phyloP scores from a whole-genome alignment of 2,888 invertebrate species.

The Drosophila fulvimacula region DNA sequence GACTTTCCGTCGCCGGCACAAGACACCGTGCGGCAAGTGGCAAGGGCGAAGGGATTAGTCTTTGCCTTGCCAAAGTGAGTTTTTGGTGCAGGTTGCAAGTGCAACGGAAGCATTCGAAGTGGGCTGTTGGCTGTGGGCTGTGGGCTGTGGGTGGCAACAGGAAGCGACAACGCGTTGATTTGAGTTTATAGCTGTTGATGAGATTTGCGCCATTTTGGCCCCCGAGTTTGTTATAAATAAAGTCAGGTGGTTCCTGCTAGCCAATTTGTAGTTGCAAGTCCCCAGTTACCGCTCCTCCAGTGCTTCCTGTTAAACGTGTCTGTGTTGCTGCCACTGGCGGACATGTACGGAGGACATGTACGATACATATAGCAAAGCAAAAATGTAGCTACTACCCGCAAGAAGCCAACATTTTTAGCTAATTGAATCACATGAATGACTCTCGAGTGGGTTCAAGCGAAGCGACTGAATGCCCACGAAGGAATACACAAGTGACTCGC shows the following conservation, averaged over 20 bases:
- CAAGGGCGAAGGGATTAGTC: constrained; percentile 28
- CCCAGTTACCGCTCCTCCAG: constrained; percentile 18
- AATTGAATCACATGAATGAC: constrained; percentile 61
- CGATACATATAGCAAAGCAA: constrained; percentile 35
- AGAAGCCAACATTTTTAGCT: constrained; percentile 29
- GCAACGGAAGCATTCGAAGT: constrained; percentile 24
- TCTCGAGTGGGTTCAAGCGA: constrained; percentile 39
- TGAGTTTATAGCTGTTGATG: constrained; percentile 64
- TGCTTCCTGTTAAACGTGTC: constrained; percentile 23
- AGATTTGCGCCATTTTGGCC: constrained; percentile 55
- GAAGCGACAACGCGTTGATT: constrained; percentile 59
- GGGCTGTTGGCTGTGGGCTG: too few species aligned
- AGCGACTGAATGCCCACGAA: constrained; percentile 45
- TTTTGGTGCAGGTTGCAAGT: constrained; percentile 34
- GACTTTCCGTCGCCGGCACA: constrained; percentile 49
- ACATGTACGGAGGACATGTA: constrained; percentile 21
- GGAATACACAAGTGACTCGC: constrained; percentile 42
- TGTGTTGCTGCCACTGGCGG: background rate
- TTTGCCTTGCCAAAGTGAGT: constrained; percentile 2
- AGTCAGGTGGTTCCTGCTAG: constrained; percentile 33
- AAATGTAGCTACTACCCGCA: background rate
- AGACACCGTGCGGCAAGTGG: background rate
- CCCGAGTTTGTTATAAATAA: constrained; percentile 54
- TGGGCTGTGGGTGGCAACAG: constrained; percentile 16
- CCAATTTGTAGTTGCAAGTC: constrained; percentile 45